Percentiles rank a stretch among this genome's conserved stretches.
phyloP scores from a whole-genome alignment of 2,797 vertebrate species.

The Aselliscus stoliczkanus region DNA sequence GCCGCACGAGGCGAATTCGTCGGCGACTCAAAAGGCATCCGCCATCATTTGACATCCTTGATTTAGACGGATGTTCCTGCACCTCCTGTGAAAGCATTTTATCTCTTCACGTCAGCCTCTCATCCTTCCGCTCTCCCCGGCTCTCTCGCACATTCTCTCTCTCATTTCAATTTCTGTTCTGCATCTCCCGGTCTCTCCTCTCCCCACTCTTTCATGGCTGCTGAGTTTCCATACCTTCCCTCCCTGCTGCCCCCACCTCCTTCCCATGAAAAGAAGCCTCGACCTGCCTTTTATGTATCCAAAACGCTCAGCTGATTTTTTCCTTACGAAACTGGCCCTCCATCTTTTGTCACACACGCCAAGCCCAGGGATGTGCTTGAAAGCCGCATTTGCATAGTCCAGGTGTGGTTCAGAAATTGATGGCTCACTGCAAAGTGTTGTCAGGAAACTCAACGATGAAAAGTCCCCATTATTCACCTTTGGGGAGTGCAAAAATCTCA shows the following conservation, averaged over 20 bases:
- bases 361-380: background rate
- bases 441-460: background rate
- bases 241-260: background rate
- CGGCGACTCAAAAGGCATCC: background rate
- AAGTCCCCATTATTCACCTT: background rate
- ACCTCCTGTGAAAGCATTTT: fast-evolving
- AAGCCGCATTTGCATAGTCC: background rate
- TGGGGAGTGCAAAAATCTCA: background rate
- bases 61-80: background rate
- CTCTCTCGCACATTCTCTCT: fast-evolving
- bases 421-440: background rate
- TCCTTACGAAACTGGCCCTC: background rate
- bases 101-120: background rate
- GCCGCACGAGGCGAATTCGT: fast-evolving
- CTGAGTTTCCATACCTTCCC: background rate
- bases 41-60: background rate
- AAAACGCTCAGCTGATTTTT: background rate
- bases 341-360: background rate
- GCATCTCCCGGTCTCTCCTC: background rate
- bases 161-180: background rate
- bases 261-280: background rate
- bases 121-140: fast-evolving
- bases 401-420: background rate
- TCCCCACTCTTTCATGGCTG: fast-evolving
- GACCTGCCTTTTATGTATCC: background rate